A percentile compares a stretch with the other conserved stretches of the same genome.
Evolutionary conservation across 2,888 invertebrate genomes (phyloP).

Genomic region (Rhimphoctona megacephalus): DNA sequence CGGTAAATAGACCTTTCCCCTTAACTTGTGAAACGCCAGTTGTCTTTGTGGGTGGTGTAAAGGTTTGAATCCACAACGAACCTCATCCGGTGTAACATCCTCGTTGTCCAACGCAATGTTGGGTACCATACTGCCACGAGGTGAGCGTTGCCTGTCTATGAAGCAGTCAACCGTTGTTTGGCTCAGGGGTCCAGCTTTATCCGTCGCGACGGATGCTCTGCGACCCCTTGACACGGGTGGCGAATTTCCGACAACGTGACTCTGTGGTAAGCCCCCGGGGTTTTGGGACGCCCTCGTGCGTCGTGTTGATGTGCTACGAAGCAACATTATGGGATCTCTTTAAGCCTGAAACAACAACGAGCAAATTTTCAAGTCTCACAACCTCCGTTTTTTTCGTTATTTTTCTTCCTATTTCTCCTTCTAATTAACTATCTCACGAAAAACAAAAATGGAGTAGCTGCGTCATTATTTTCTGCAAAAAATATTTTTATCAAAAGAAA

Average conservation of each 20-base stretch:
- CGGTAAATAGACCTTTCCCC: too few species aligned
- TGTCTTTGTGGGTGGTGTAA: background rate
- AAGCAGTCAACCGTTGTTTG: constrained; percentile 82
- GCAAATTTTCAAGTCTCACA: background rate
- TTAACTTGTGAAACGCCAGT: background rate
- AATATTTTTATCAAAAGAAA: too few species aligned
- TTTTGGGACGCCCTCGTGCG: constrained; percentile 89
- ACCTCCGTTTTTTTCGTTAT: background rate
- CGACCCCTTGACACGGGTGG: constrained; percentile 76
- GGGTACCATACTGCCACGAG: constrained; percentile 88
- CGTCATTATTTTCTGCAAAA: background rate
- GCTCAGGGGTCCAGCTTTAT: constrained; percentile 82
- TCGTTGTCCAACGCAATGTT: constrained; percentile 86
- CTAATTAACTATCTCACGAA: background rate
- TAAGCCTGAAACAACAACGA: constrained; percentile 69
- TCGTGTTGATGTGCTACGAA: constrained; percentile 89
- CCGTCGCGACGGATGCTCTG: constrained; percentile 82
- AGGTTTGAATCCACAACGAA: constrained; percentile 63
- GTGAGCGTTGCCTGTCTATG: constrained; percentile 86
- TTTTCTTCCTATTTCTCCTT: background rate
- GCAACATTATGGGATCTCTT: constrained; percentile 86
- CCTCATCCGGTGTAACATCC: constrained; percentile 79
- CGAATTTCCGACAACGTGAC: constrained; percentile 83
- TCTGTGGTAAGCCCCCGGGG: constrained; percentile 88
- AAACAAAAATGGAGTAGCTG: background rate